Percentiles rank a stretch among this genome's conserved stretches.
These are phyloP conservation scores for Synergus itoensis DNA, from an alignment of 2,888 invertebrate genomes.

Conservation along the genomic window DNA sequence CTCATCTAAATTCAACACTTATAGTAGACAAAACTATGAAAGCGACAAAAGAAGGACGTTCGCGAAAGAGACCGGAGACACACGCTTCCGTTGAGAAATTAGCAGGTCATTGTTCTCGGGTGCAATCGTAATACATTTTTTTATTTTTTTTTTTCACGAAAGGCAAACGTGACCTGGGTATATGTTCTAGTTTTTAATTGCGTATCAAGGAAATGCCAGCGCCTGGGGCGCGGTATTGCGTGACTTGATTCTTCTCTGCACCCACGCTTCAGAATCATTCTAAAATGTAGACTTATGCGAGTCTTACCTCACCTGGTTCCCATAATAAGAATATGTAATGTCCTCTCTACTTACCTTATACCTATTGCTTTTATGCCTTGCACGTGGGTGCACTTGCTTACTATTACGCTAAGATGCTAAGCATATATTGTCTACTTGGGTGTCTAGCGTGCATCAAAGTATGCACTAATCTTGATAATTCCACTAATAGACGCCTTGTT, in stretches of 20 bases:
- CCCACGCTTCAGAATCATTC: conserved; percentile 50
- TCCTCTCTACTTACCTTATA: neutral
- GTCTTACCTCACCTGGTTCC: conserved; percentile 63
- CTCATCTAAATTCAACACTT: neutral
- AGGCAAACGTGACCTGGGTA: conserved; percentile 52
- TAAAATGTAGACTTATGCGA: conserved; percentile 50
- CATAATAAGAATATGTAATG: conserved; percentile 48
- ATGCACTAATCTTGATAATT: conserved; percentile 26
- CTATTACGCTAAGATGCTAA: neutral
- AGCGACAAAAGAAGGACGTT: conserved; percentile 49
- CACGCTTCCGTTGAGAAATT: conserved; percentile 48
- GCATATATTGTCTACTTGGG: conserved; percentile 27
- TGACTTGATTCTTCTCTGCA: conserved; percentile 58
- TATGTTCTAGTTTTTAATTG: conserved; percentile 67
- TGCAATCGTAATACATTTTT: conserved; percentile 49
- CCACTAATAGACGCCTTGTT: conserved; percentile 35
- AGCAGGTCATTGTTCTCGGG: conserved; percentile 56
- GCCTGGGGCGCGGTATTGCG: conserved; percentile 56
- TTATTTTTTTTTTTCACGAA: conserved; percentile 49
- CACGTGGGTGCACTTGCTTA: conserved; percentile 25
- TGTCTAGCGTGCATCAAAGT: conserved; percentile 36
- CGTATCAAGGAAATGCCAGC: conserved; percentile 59
- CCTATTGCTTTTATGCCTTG: conserved; percentile 5
- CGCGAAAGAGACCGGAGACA: conserved; percentile 51
- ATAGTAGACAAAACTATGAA: conserved; percentile 11